Evolutionary conservation across 2,888 invertebrate species (phyloP), one percentile per base, ranked within the genome.

Genomic region (Diaprepes abbreviatus): DNA sequence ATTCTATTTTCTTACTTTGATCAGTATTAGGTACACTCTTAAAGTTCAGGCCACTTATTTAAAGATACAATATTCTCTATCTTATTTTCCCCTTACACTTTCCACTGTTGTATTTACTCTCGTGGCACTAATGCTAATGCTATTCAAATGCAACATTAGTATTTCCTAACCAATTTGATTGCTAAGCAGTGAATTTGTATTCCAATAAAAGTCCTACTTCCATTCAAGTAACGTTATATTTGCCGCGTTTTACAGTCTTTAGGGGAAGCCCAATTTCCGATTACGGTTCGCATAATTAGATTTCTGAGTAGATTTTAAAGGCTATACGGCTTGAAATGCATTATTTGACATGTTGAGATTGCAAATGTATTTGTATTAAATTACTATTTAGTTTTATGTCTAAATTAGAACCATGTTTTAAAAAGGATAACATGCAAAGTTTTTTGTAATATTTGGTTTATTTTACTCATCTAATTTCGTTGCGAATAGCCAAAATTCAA

Each of bases 201-300:
- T 50, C 48, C 2, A 28, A 50, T 50, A 50, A 28, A 28, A 28
- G 9, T 50, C 9, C 48, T 50, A 9, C 16, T 50, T 14, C 9
- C 28, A 50, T 50, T 50, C 16, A 50, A 50, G 14, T 50, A 28
- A 28, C 28, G 45, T 45, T 45, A 50, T 50, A 50, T 50, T 50
- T 21, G 48, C 48, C 48, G 12, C 48, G 3, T 28, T 50, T 50
- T 38, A 28, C 16, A 28, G 28, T 24, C 48, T 50, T 50, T 9
- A 28, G 48, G 31, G 28, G 16, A 50, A 28, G 28, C 28, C 14
- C 48, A 50, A 50, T 50, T 50, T 50, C 12, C 48, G 10, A 50
- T 24, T 28, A 31, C 9, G 28, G 14, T 4, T 14, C 14, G 9
- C 19, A 5, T 50, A 50, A 28, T 50, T 28, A 28, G 48, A 50